Evolutionary conservation across 1,140 invertebrate genomes (phyloP), one percentile per base, ranked within the genome.

Genomic region (Temnothorax longispinosus): DNA sequence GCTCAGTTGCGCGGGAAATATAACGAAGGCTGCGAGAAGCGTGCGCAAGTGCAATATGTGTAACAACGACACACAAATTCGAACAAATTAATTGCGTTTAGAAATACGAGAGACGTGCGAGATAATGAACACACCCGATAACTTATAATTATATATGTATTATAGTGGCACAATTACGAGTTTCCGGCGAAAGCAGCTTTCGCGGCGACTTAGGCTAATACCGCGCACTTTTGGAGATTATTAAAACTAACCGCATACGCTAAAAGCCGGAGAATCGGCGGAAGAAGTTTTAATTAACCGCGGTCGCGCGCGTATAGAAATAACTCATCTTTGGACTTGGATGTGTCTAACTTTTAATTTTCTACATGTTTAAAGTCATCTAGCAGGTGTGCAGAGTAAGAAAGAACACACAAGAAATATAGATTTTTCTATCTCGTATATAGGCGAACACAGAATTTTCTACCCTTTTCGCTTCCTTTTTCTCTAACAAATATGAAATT

Each of bases 261-360:
- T 18, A 54, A 54, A 62, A 80, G 62, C n/a, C 13, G 27, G 35
- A 54, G 44, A 69, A 80, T 80, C 47, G 62, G 32, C n/a, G 32
- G 60, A 67, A 67, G 44, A 80, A 80, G 47, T 80, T 80, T 80
- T 80, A 56, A 80, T 80, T 80, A 69, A 80, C 50, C 47, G 35
- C n/a, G 18, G 35, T 0, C 38, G 76, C 38, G 60, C 47, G n/a
- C 11, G 35, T 41, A 67, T 41, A n/a, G 32, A 18, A 69, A 52
- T 80, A 67, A 54, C 60, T 65, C 60, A 35, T 50, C 15, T 18
- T 65, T 35, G 47, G 13, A 47, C 27, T 35, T 35, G 18, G 7
- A 35, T 52, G 13, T n/a, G 27, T 50, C 74, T 27, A 78, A 41
- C 47, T 67, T 80, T 52, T 27, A 21, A 35, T 41, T 80, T 54